Percentiles rank a stretch among this genome's conserved stretches.
Conservation (phyloP, 1,140 invertebrate species). For the Lysiphlebus fabarum region DNA sequence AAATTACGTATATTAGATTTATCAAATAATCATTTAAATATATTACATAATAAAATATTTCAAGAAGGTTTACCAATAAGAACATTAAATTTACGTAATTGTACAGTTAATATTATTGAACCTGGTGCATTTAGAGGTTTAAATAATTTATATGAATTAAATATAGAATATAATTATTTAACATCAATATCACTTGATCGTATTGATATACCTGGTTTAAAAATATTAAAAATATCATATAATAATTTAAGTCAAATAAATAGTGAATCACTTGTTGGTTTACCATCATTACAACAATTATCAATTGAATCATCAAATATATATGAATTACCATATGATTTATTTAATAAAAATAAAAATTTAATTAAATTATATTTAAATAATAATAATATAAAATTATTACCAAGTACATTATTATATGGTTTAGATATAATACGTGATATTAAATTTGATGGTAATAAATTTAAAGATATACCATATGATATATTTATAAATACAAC, state of each 20-base stretch:
- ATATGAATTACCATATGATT: constrained; percentile 62
- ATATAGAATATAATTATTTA: constrained; percentile 71
- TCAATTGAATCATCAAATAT: constrained; percentile 68
- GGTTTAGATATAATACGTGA: constrained; percentile 71
- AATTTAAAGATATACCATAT: constrained; percentile 73
- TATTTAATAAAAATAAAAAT: constrained; percentile 76
- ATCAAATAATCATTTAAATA: constrained; percentile 59
- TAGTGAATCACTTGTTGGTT: constrained; percentile 68
- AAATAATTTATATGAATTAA: constrained; percentile 66
- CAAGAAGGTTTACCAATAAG: constrained; percentile 60
- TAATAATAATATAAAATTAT: constrained; percentile 63
- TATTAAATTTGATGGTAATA: constrained; percentile 71
- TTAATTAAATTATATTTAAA: constrained; percentile 69
- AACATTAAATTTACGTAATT: constrained; percentile 61
- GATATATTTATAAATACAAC: constrained; percentile 70
- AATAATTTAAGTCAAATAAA: constrained; percentile 75
- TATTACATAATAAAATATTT: constrained; percentile 60
- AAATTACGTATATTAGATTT: constrained; percentile 63
- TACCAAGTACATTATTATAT: constrained; percentile 67
- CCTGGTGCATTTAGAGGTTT: constrained; percentile 63
- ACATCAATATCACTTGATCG: constrained; percentile 63
- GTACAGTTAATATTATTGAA: constrained; percentile 63
- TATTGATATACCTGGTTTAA: constrained; percentile 70
- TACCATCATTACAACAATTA: constrained; percentile 72
- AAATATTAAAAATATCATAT: constrained; percentile 66